phyloP scores from a whole-genome alignment of 2,888 invertebrate genomes.

The Apotomis turbidana region DNA sequence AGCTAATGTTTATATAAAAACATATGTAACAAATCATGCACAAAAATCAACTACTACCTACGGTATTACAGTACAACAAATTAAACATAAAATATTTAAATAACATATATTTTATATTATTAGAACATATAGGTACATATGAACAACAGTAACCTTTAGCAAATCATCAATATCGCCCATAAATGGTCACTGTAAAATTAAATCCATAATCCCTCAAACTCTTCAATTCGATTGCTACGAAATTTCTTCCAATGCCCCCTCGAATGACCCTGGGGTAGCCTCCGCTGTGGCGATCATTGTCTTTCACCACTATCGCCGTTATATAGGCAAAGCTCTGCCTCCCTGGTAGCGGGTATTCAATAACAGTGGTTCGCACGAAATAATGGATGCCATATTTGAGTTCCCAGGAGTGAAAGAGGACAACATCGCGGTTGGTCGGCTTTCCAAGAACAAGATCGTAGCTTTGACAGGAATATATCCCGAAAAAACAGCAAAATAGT shows the following conservation, averaged over 20 bases:
- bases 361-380: constrained; percentile 26
- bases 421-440: constrained; percentile 14
- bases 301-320: constrained; percentile 37
- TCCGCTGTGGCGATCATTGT: constrained; percentile 35
- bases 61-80: too few species aligned
- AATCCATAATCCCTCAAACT: constrained; percentile 46
- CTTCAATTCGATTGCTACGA: constrained; percentile 45
- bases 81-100: too few species aligned
- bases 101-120: too few species aligned
- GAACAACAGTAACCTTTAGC: too few species aligned
- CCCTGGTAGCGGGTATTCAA: constrained; percentile 42
- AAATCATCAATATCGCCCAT: constrained; percentile 38
- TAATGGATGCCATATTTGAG: constrained; percentile 40
- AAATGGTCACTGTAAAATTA: constrained; percentile 48
- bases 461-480: constrained; percentile 19
- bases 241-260: constrained; percentile 30
- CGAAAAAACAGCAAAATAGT: constrained; percentile 17
- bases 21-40: too few species aligned
- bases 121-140: too few species aligned
- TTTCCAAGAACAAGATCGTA: constrained; percentile 27
- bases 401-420: constrained; percentile 27
- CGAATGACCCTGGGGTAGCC: constrained; percentile 29
- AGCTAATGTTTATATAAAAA: too few species aligned
- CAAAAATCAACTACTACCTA: too few species aligned
- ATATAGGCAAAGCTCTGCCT: constrained; percentile 40